Base-by-base conservation (phyloP, 2,797 vertebrate genomes). In the Chaetodon trifasciatus region DNA sequence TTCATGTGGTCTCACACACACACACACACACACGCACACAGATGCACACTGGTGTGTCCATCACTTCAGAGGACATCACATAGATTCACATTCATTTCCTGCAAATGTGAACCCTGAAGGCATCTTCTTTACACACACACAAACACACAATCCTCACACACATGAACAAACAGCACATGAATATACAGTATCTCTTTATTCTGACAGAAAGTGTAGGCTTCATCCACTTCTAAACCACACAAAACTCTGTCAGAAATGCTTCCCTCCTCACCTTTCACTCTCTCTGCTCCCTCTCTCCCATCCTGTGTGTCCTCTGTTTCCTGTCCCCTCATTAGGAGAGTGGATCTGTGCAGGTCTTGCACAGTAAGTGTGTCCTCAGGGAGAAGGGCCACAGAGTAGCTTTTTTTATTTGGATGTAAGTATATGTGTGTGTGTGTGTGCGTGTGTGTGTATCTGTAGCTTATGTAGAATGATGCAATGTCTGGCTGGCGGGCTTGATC, bases 351-450 rank as follows among this genome's bases (percentile, higher is more conserved):
- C 80, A 75, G 80, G 85, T 80, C 86, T 87, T 83, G 66, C 78
- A 88, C 86, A 88, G 79, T 89, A 89, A 91, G 89, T 91, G 81
- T 39, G 28, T 92, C 92, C 89, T 72, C 70, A 17, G 92, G 92
- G 91, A 93, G 65, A 85, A 63, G 66, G 61, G 65, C 82, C 71
- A 81, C 28, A 74, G 74, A 86, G 76, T 82, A 67, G 40, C 78
- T 81, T 71, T 58, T 52, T 53, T 63, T 74, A 24, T 60, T 52
- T 78, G 68, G 62, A 81, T 76, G 87, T 78, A 82, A 64, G 46
- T 70, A 16, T 70, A 57, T 75, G 32, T 58, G 5, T 13, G 42
- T 44, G 28, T 32, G 28, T 32, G 28, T 32, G 28, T 68, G 70
- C 73, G 52, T 58, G 47, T 9, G 11, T 76, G 32, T 79, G 78